phyloP scores from a whole-genome alignment of 2,113 vertebrate genomes.

The Anolis carolinensis region DNA sequence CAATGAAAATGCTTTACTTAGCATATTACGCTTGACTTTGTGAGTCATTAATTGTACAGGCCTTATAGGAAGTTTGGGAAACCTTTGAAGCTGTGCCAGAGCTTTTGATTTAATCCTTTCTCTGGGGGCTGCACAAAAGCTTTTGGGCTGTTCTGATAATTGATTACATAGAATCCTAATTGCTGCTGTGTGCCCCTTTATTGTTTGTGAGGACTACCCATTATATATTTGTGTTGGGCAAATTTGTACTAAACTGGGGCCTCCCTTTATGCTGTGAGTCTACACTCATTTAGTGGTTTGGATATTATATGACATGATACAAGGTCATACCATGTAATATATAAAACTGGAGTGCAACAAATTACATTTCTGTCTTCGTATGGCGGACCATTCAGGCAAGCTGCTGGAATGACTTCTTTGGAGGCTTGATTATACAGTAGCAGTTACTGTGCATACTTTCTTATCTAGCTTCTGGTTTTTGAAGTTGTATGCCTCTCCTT shows the following conservation, averaged over 20 bases:
- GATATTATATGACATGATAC: neutral
- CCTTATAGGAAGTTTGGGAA: neutral
- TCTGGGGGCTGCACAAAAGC: too few species aligned
- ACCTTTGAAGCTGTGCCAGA: too few species aligned
- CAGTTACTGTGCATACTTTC: neutral
- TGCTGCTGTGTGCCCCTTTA: neutral
- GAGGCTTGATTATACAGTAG: neutral
- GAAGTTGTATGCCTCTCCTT: neutral
- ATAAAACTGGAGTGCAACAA: neutral
- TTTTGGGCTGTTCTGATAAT: neutral
- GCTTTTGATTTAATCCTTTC: neutral
- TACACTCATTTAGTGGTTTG: neutral
- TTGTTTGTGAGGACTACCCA: too few species aligned
- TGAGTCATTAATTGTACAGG: neutral
- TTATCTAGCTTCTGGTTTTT: neutral
- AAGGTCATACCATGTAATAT: neutral
- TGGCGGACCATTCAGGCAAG: neutral
- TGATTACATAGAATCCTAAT: neutral
- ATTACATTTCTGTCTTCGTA: neutral
- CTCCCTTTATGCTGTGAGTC: neutral
- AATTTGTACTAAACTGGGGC: neutral
- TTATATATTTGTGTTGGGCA: neutral
- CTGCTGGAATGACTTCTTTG: neutral
- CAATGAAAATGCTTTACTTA: neutral
- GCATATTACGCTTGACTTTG: neutral